A percentile compares a stretch with the other conserved stretches of the same genome.
Conservation (phyloP, 2,113 vertebrate genomes). For the Callipepla californica region DNA sequence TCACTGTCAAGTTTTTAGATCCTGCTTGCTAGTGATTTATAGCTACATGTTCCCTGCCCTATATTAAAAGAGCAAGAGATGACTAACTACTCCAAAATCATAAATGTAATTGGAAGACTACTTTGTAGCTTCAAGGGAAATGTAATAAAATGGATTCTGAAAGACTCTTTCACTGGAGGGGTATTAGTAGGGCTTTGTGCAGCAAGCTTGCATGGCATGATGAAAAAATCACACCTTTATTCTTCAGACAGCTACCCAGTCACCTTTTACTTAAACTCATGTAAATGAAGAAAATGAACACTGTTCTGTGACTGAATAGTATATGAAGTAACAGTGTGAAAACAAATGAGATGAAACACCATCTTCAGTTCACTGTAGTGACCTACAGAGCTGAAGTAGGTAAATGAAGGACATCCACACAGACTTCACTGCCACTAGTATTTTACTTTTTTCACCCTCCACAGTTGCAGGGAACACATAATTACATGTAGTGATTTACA, state of each 20-base stretch:
- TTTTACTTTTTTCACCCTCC: background rate
- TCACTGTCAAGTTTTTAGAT: background rate
- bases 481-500: conserved; percentile 65
- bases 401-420: background rate
- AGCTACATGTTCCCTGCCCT: background rate
- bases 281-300: background rate
- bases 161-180: background rate
- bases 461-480: conserved; percentile 31
- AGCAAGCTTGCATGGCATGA: background rate
- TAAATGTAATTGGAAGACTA: background rate
- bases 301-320: background rate
- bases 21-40: conserved; percentile 18
- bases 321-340: background rate
- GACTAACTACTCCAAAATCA: background rate
- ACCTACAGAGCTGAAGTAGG: background rate
- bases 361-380: conserved; percentile 8
- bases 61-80: background rate
- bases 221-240: background rate
- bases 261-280: background rate
- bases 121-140: background rate
- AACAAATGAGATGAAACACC: conserved; percentile 4
- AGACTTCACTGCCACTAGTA: background rate
- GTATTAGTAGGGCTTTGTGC: background rate
- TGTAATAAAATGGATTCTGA: background rate
- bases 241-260: background rate